A percentile compares a stretch with the other conserved stretches of the same genome.
These are phyloP conservation scores for Margaritifera margaritifera DNA, from an alignment of 2,888 invertebrate genomes.

Conservation along the genomic window DNA sequence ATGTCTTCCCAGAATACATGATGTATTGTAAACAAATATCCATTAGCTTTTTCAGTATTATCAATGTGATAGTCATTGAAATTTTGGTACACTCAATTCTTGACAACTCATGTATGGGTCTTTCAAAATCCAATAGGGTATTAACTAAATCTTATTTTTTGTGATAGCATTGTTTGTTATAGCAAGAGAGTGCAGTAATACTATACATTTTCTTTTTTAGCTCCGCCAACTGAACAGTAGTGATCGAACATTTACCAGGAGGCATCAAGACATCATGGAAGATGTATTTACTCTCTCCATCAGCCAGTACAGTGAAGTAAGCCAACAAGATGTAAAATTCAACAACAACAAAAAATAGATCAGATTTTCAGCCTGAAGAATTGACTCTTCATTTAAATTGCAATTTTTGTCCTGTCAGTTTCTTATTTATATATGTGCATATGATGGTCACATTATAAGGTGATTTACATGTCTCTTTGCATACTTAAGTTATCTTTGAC, in stretches of 20 bases:
- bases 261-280: conserved; percentile 78
- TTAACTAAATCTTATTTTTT: neutral
- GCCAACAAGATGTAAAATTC: conserved; percentile 13
- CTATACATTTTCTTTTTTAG: conserved; percentile 52
- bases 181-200: neutral
- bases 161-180: neutral
- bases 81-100: too few species aligned
- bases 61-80: neutral
- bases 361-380: too few species aligned
- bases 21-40: neutral
- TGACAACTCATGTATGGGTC: too few species aligned
- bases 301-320: conserved; percentile 81
- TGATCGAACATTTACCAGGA: conserved; percentile 75
- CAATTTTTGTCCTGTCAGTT: too few species aligned
- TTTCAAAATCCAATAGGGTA: too few species aligned
- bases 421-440: too few species aligned
- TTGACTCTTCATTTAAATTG: too few species aligned
- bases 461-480: too few species aligned
- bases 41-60: neutral
- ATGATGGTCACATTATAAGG: too few species aligned
- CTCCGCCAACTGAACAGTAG: conserved; percentile 69
- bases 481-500: too few species aligned
- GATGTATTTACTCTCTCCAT: conserved; percentile 79
- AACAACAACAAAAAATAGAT: neutral
- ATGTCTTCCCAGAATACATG: neutral